These are phyloP conservation scores for Tenualosa ilisha DNA, from an alignment of 2,797 vertebrate genomes.

Conservation along the genomic window DNA sequence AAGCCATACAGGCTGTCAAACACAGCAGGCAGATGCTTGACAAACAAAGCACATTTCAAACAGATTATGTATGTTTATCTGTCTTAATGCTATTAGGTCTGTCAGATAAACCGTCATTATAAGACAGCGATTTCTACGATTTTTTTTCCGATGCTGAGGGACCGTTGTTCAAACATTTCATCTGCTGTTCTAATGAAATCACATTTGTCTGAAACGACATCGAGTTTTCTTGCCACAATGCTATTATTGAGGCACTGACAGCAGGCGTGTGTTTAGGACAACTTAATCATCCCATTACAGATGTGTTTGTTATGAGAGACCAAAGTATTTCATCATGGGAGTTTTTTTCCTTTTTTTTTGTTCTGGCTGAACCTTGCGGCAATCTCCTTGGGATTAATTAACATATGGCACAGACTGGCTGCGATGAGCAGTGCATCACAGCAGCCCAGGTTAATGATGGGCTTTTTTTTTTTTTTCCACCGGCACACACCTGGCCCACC, in stretches of 20 bases:
- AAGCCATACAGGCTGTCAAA: background rate
- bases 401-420: constrained; percentile 35
- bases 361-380: background rate
- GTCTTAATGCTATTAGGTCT: constrained; percentile 13
- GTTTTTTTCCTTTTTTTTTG: background rate
- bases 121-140: background rate
- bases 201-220: background rate
- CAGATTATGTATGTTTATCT: constrained; percentile 20
- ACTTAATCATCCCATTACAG: constrained; percentile 17
- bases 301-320: constrained; percentile 15
- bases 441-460: constrained; percentile 37
- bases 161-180: constrained; percentile 8
- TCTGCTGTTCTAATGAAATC: background rate
- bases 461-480: constrained; percentile 19
- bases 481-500: constrained; percentile 66
- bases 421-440: constrained; percentile 32
- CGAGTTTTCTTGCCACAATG: background rate
- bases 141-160: background rate
- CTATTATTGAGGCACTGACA: background rate
- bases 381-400: constrained; percentile 42
- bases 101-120: constrained; percentile 17
- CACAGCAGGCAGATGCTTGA: constrained; percentile 1
- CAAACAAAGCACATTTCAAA: constrained; percentile 17
- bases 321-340: constrained; percentile 11
- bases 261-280: background rate